Base-by-base conservation (phyloP, 2,797 vertebrate genomes). In the Myotis myotis region DNA sequence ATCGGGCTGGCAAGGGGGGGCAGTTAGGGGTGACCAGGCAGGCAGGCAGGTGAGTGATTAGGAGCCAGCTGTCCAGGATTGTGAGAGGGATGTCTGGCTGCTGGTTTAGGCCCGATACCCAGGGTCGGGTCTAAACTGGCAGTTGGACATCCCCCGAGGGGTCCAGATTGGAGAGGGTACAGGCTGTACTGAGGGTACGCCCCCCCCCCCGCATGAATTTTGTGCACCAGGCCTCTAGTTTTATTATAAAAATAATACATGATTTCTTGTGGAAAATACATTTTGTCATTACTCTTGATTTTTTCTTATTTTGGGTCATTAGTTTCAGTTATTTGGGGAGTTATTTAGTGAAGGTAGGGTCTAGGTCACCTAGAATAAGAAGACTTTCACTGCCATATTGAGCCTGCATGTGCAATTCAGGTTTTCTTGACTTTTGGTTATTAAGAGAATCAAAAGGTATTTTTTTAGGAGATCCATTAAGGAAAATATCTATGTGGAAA, bases 231-330 rank as follows among this genome's bases (percentile, higher is more conserved):
- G 47, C 47, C 47, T 47, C 47, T 47, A 47, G 12, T 47, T 62
- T 62, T 80, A 95, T 91, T 93, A 92, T 87, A 94, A 87, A 95
- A 92, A 91, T 60, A 95, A 89, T 82, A 53, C 47, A 64, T 83
- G 78, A 85, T 82, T 94, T 84, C 49, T 44, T n/a, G 2, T 13
- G 79, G 75, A 71, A 95, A 89, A 75, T 33, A 78, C 0, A 25
- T 81, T 83, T 85, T 47, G 53, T 83, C 41, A 55, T 83, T 47
- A 74, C 12, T 71, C 68, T 87, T 78, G 36, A 38, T 49, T 90
- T 90, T 90, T 79, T 83, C 89, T 0, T 53, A 41, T 71, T 47
- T 93, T 75, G 13, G 20, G 17, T 38, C 41, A 5, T 57, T 89
- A n/a, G 51, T 75, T 80, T 78, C 11, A 23, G 13, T 80, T 86